These are phyloP conservation scores for Channa maculata DNA, from an alignment of 2,113 vertebrate species.

Conservation along the genomic window DNA sequence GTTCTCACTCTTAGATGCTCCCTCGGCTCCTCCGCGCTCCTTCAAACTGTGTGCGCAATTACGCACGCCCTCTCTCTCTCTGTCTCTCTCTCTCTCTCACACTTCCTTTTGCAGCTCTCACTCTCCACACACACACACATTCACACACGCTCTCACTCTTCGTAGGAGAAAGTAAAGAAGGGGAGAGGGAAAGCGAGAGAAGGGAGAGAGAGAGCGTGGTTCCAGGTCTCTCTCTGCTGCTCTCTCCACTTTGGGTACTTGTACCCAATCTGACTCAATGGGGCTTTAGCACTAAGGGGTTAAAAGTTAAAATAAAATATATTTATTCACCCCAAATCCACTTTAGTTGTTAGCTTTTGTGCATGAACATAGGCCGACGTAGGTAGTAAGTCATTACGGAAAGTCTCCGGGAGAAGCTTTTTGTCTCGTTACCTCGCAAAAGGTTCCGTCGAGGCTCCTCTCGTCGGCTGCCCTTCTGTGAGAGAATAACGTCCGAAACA, in stretches of 20 bases:
- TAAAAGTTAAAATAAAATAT: conserved; percentile 73
- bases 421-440: conserved; percentile 67
- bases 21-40: conserved; percentile 23
- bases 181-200: conserved; percentile 76
- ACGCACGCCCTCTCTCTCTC: conserved; percentile 67
- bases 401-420: conserved; percentile 63
- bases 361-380: conserved; percentile 59
- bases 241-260: conserved; percentile 81
- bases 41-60: conserved; percentile 49
- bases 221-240: conserved; percentile 81
- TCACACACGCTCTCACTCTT: conserved; percentile 68
- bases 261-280: conserved; percentile 82
- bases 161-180: conserved; percentile 80
- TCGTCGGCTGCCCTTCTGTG: conserved; percentile 78
- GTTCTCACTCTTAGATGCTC: conserved; percentile 25
- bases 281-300: conserved; percentile 79
- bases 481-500: conserved; percentile 69
- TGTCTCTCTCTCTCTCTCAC: conserved; percentile 36
- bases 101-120: conserved; percentile 43
- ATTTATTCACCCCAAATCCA: conserved; percentile 75
- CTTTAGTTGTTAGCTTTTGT: conserved; percentile 65
- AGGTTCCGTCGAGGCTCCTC: conserved; percentile 68
- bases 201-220: conserved; percentile 79
- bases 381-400: conserved; percentile 57
- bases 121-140: conserved; percentile 45